phyloP scores from a whole-genome alignment of 2,113 vertebrate genomes.

The Phalacrocorax brasilianus region DNA sequence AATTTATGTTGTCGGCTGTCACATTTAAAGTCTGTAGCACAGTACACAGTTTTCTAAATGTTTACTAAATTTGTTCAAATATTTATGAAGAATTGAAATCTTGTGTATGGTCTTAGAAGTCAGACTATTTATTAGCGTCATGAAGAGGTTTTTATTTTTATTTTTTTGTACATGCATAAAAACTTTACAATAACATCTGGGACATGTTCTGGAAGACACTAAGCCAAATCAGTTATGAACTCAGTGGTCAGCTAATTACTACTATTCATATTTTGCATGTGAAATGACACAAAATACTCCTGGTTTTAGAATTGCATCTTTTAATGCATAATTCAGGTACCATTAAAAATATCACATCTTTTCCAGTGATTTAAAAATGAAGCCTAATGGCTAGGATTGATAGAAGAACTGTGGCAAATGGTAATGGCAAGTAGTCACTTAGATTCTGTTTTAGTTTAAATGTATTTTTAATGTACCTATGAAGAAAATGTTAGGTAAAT shows the following conservation, averaged over 20 bases:
- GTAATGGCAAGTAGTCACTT: background rate
- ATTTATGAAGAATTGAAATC: conserved; percentile 57
- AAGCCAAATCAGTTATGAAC: conserved; percentile 44
- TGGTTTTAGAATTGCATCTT: background rate
- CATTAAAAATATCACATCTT: background rate
- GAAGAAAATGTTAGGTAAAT: background rate
- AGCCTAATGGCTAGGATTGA: background rate
- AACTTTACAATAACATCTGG: conserved; percentile 48
- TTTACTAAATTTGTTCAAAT: conserved; percentile 49
- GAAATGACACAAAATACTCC: background rate
- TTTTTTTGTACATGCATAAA: conserved; percentile 8
- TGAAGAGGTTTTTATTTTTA: conserved; percentile 8
- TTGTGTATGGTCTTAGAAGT: conserved; percentile 31
- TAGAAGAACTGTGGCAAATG: background rate
- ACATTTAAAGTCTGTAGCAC: conserved; percentile 18
- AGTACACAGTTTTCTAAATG: conserved; percentile 46
- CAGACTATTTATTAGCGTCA: conserved; percentile 41
- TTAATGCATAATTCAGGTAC: background rate
- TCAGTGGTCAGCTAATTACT: conserved; percentile 17
- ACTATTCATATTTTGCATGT: background rate
- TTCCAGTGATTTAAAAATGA: background rate
- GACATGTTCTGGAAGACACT: conserved; percentile 5
- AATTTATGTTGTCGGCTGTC: conserved; percentile 49
- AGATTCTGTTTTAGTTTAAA: background rate
- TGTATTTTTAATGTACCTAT: background rate